Base-by-base conservation (phyloP, 92 coral and sea anemone genomes). In the Palythoa grandis region DNA sequence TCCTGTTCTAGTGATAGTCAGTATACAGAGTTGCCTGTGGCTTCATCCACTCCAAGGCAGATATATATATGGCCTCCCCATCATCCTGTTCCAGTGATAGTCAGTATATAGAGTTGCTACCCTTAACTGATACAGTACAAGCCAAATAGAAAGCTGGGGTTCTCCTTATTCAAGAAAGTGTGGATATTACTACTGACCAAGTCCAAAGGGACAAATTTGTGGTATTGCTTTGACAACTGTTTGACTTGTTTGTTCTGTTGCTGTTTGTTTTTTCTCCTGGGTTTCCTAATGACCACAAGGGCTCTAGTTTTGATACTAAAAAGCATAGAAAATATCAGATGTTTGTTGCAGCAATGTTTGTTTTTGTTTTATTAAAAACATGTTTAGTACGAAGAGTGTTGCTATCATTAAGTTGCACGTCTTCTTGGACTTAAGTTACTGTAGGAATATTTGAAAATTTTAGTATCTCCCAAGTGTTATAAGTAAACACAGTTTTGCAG, bases 111-210 rank as follows among this genome's bases (percentile, higher is more conserved):
- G 17, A 57, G 65, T 57, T 57, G 65, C 65, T 57, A 14, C 65
- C 15, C 65, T 57, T 0, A 4, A 57, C 16, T 57, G 65, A 57
- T 57, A 57, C n/a, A n/a, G n/a, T n/a, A n/a, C 16, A 76, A 52
- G 54, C 80, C 54, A 25, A 52, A 76, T 76, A 76, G 80, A 3
- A 76, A 24, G 2, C 66, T 76, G 40, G 74, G 82, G 11, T 29
- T 43, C 68, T 57, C 65, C 16, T 57, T 57, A 57, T 13, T 57
- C 65, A 5, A 57, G 17, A 57, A 57, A 57, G 19, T 17, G 19
- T 57, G 65, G 65, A 57, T 57, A 57, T 57, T 57, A 57, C 19
- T 57, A 57, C 4, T 57, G 65, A 57, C 65, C 19, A 57, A 11
- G 16, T 8, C 16, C 63, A n/a, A 57, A 57, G 16, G 63, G 63